These are phyloP conservation scores for Melieria omissa DNA, from an alignment of 2,888 invertebrate genomes.

Conservation along the genomic window DNA sequence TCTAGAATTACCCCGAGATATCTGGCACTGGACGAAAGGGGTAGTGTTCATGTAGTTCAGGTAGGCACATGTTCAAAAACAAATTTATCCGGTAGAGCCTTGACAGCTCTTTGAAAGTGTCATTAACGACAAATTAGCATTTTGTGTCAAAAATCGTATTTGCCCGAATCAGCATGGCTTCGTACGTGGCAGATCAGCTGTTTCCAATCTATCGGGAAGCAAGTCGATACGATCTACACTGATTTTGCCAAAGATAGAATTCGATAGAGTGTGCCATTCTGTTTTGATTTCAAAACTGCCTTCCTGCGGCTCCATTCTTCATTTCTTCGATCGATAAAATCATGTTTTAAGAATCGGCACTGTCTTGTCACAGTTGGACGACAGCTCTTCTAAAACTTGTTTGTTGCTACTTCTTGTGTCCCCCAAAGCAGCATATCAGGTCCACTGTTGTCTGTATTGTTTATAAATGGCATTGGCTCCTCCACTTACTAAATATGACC, in stretches of 20 bases:
- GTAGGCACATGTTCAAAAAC: too few relatives aligned
- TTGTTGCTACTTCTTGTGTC: too few relatives aligned
- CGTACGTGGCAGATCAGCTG: background rate
- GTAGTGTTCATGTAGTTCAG: too few relatives aligned
- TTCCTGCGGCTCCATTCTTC: background rate
- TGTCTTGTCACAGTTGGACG: background rate
- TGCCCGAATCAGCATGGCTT: background rate
- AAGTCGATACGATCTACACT: constrained; percentile 1
- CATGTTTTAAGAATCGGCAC: background rate
- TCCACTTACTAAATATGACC: too few relatives aligned
- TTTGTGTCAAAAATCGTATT: background rate
- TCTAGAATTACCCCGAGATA: too few relatives aligned
- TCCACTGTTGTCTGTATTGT: too few relatives aligned
- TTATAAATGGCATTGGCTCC: too few relatives aligned
- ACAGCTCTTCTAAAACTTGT: too few relatives aligned
- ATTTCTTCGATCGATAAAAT: background rate
- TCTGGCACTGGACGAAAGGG: too few relatives aligned
- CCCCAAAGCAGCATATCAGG: too few relatives aligned
- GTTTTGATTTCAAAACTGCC: background rate
- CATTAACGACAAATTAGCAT: background rate
- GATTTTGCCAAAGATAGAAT: background rate
- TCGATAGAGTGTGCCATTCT: background rate
- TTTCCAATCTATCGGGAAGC: background rate
- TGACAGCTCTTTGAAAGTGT: constrained; percentile 11
- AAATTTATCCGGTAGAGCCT: too few relatives aligned